Percentiles rank a stretch among this genome's conserved stretches.
Evolutionary conservation across 2,797 vertebrate species (phyloP).

Genomic region (Decapterus maruadsi): DNA sequence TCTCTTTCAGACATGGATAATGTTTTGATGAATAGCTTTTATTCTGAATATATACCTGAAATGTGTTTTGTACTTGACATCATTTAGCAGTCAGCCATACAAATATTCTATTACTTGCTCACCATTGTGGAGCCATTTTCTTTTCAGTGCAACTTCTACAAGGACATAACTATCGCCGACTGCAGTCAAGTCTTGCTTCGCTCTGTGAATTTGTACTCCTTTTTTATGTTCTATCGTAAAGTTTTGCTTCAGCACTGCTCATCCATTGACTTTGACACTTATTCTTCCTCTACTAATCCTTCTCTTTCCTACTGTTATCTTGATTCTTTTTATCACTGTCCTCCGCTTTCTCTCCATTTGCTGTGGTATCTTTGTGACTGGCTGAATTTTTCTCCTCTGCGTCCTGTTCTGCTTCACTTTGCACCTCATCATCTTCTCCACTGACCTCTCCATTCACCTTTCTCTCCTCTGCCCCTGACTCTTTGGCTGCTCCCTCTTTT

Average conservation of each 20-base stretch:
- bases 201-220: slow-evolving; percentile 5
- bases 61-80: not conserved
- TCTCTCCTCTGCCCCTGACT: slow-evolving; percentile 38
- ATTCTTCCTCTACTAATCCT: slow-evolving; percentile 9
- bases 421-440: slow-evolving; percentile 43
- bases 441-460: slow-evolving; percentile 52
- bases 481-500: slow-evolving; percentile 36
- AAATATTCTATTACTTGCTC: slow-evolving; percentile 18
- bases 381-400: slow-evolving; percentile 24
- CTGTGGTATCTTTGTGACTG: slow-evolving; percentile 11
- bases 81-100: slow-evolving; percentile 2
- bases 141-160: slow-evolving; percentile 21
- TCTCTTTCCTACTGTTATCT: slow-evolving; percentile 29
- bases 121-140: not conserved
- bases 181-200: not conserved
- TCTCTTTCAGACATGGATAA: slow-evolving; percentile 4
- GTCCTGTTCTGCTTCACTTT: slow-evolving; percentile 45
- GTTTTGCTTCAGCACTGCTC: slow-evolving; percentile 2
- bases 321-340: slow-evolving; percentile 2
- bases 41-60: slow-evolving; percentile 18
- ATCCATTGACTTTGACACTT: not conserved
- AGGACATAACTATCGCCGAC: slow-evolving; percentile 13
- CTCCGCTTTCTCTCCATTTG: slow-evolving; percentile 29
- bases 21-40: slow-evolving; percentile 10
- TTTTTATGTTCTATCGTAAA: slow-evolving; percentile 6